phyloP scores from a whole-genome alignment of 2,113 vertebrate genomes.

The Cavia porcellus region DNA sequence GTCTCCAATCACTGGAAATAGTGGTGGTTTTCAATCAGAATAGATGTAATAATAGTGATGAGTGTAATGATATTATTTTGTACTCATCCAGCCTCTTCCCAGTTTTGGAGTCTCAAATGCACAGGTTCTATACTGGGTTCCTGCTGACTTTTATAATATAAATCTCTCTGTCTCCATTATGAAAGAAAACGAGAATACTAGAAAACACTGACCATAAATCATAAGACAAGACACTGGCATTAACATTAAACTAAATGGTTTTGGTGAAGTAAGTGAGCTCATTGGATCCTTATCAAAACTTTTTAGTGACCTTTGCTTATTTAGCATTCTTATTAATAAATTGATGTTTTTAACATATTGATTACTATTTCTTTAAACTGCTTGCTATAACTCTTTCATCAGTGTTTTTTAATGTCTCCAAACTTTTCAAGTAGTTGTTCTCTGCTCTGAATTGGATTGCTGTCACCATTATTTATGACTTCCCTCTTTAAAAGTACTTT shows the following conservation, averaged over 20 bases:
- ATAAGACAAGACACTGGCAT: background rate
- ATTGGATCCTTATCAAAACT: background rate
- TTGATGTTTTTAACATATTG: slow-evolving; percentile 5
- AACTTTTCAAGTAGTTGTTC: slow-evolving; percentile 13
- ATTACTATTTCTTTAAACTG: background rate
- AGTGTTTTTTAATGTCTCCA: slow-evolving; percentile 29
- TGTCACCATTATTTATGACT: background rate
- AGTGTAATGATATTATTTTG: slow-evolving; percentile 56
- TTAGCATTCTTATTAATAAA: background rate
- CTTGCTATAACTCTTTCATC: slow-evolving; percentile 35
- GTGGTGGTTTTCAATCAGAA: slow-evolving; percentile 49
- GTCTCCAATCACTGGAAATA: slow-evolving; percentile 39
- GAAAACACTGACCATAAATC: background rate
- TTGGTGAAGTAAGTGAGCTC: slow-evolving; percentile 10
- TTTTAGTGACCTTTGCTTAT: background rate
- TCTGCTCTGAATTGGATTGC: background rate
- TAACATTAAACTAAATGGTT: background rate
- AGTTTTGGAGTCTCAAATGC: slow-evolving; percentile 48
- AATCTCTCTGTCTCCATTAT: slow-evolving; percentile 45
- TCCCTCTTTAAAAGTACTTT: slow-evolving; percentile 41
- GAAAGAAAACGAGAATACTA: background rate
- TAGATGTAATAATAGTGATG: slow-evolving; percentile 61
- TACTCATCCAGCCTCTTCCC: background rate
- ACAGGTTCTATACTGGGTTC: background rate
- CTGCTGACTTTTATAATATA: slow-evolving; percentile 11